These are phyloP conservation scores for Alcedo atthis DNA, from an alignment of 2,797 vertebrate species.

Conservation along the genomic window DNA sequence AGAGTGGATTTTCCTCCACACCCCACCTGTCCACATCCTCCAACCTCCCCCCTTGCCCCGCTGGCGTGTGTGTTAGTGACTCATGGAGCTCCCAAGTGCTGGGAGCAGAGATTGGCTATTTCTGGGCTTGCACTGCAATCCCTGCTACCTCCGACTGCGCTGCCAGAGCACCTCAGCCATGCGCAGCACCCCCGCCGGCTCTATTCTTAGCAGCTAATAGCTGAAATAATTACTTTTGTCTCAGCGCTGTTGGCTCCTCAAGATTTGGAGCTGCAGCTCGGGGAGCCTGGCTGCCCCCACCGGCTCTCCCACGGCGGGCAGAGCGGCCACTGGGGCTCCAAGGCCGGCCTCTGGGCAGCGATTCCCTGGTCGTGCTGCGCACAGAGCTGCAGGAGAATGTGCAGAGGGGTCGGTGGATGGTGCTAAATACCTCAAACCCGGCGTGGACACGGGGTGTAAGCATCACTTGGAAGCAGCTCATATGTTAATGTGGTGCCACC, in stretches of 20 bases:
- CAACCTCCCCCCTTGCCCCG: not conserved
- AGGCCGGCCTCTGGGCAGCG: not conserved
- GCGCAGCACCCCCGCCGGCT: not conserved
- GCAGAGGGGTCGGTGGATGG: not conserved
- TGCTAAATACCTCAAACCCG: not conserved
- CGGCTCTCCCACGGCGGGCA: not conserved
- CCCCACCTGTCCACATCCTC: not conserved
- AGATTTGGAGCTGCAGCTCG: not conserved
- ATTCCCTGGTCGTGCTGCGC: fast-evolving
- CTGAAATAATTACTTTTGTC: slow-evolving; percentile 64
- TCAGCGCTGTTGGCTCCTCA: slow-evolving; percentile 6
- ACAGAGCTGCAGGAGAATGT: not conserved
- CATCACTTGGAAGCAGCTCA: not conserved
- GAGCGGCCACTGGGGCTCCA: not conserved
- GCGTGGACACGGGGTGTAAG: fast-evolving
- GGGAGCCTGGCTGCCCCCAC: not conserved
- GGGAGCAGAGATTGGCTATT: not conserved
- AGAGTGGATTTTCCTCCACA: not conserved
- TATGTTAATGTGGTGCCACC: not conserved
- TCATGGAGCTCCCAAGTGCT: not conserved
- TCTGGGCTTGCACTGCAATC: not conserved
- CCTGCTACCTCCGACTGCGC: not conserved
- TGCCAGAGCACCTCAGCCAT: not conserved
- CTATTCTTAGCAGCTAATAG: slow-evolving; percentile 62
- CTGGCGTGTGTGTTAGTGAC: not conserved